A percentile compares a stretch with the other conserved stretches of the same genome.
Conservation (phyloP, 2,797 vertebrate species). For the Glossophaga mutica region DNA sequence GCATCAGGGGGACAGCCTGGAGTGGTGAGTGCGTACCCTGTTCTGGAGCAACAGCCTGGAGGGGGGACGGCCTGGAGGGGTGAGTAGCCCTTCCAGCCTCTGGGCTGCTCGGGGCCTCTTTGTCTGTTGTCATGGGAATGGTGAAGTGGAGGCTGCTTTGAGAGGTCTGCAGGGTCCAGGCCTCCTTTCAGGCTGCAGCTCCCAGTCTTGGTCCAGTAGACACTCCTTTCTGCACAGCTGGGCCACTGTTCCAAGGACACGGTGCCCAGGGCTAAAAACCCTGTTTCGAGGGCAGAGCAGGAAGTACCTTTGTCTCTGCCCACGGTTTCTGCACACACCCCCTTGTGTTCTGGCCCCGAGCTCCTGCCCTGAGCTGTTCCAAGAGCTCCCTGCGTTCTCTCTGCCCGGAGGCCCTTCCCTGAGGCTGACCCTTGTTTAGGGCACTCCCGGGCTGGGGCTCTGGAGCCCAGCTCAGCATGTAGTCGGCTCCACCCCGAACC, state of each 20-base stretch:
- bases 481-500: too few relatives aligned
- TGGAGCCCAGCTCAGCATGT: not conserved
- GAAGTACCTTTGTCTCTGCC: slow-evolving; percentile 32
- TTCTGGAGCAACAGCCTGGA: slow-evolving; percentile 95
- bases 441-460: not conserved
- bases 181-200: not conserved
- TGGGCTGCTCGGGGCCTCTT: not conserved
- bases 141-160: not conserved
- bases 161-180: not conserved
- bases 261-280: not conserved
- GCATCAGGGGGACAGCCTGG: slow-evolving; percentile 91
- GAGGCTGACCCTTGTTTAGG: not conserved
- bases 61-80: slow-evolving; percentile 90
- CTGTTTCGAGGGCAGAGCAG: not conserved
- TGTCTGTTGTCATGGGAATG: not conserved
- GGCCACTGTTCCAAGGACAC: not conserved
- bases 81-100: slow-evolving; percentile 57
- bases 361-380: not conserved
- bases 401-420: not conserved
- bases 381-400: not conserved
- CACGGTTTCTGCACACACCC: not conserved
- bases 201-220: not conserved
- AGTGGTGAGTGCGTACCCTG: slow-evolving; percentile 86
- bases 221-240: not conserved
- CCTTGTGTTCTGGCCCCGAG: not conserved